These are phyloP conservation scores for Elachura formosa DNA, from an alignment of 2,113 vertebrate genomes.

Conservation along the genomic window DNA sequence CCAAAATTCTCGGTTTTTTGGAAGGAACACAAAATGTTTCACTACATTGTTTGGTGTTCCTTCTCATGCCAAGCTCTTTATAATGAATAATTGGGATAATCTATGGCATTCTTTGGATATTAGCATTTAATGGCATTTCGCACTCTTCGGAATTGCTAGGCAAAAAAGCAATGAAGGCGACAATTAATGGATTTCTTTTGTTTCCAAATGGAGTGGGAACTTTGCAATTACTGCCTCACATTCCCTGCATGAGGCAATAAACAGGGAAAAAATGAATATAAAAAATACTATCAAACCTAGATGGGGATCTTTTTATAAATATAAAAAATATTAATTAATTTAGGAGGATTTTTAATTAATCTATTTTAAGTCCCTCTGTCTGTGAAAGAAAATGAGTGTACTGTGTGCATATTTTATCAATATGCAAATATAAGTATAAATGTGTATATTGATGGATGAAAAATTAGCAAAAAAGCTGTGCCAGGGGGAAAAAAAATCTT, in stretches of 20 bases:
- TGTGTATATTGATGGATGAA: neutral
- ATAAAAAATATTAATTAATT: neutral
- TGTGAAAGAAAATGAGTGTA: neutral
- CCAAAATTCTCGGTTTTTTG: neutral
- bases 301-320: neutral
- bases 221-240: neutral
- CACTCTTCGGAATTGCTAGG: neutral
- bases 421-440: no score
- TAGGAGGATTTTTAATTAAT: neutral
- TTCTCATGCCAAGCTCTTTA: neutral
- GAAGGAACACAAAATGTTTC: neutral
- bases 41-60: neutral
- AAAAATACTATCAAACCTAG: no score
- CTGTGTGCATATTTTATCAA: neutral
- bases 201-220: neutral
- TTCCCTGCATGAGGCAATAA: neutral
- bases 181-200: neutral
- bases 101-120: neutral
- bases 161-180: neutral
- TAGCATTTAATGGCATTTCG: neutral
- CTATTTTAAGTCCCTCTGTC: neutral
- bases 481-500: neutral
- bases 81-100: neutral
- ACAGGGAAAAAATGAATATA: neutral
- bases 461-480: rapidly evolving